Conservation (phyloP, 2,113 vertebrate species). For the Sapayoa aenigma region DNA sequence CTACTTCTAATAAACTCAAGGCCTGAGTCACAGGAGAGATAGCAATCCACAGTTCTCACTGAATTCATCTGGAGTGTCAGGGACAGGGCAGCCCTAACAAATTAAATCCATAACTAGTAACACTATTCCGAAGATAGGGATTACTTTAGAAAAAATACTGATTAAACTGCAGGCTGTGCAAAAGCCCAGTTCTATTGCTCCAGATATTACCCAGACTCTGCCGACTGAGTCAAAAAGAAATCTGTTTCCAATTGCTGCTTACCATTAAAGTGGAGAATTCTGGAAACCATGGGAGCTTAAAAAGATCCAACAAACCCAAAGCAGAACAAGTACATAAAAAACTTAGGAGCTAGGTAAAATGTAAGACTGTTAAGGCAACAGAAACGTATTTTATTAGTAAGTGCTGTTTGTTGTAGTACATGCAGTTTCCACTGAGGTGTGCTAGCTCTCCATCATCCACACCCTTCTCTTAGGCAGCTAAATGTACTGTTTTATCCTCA, state of each 20-base stretch:
- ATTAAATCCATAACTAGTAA: neutral
- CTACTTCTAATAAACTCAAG: neutral
- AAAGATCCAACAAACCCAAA: neutral
- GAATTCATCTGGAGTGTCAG: neutral
- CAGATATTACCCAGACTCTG: neutral
- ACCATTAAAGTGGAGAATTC: neutral
- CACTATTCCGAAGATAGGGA: neutral
- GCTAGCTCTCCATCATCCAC: slow-evolving; percentile 46
- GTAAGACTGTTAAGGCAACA: neutral
- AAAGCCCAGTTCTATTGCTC: neutral
- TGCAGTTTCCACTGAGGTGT: slow-evolving; percentile 61
- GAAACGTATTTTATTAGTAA: neutral
- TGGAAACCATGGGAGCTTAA: neutral
- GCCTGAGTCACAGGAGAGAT: neutral
- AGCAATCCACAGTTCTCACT: neutral
- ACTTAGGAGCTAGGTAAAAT: neutral
- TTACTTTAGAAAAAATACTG: neutral
- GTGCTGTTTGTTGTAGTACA: neutral
- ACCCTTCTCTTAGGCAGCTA: neutral
- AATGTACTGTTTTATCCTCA: neutral
- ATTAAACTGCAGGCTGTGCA: neutral
- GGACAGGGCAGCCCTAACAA: neutral
- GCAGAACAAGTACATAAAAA: neutral
- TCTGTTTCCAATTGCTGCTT: neutral
- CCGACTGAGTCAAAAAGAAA: neutral